Evolutionary conservation across 2,113 vertebrate species (phyloP).

Genomic region (Ovibos moschatus): DNA sequence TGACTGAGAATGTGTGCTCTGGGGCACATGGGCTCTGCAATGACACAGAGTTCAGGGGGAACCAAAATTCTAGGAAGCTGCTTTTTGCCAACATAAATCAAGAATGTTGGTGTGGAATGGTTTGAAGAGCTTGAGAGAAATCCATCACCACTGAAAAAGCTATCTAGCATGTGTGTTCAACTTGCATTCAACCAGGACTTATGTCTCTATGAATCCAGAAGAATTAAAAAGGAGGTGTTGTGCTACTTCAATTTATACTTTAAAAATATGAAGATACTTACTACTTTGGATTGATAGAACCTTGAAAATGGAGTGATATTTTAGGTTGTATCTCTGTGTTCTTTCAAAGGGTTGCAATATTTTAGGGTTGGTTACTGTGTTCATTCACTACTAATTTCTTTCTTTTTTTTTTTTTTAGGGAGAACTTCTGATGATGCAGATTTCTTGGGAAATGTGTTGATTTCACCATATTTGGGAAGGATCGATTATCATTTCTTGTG

Average conservation of each 20-base stretch:
- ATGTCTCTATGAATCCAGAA: background rate
- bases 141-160: background rate
- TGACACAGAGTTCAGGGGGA: background rate
- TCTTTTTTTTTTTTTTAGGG: too few species aligned
- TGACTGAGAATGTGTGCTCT: background rate
- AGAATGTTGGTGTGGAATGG: background rate
- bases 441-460: background rate
- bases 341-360: background rate
- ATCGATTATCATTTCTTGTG: background rate
- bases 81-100: background rate
- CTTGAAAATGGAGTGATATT: background rate
- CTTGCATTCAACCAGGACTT: background rate
- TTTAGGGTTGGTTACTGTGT: background rate
- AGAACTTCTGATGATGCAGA: background rate
- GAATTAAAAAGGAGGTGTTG: background rate
- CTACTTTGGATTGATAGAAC: background rate
- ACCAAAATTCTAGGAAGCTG: background rate
- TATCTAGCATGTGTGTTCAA: background rate
- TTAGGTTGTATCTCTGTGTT: background rate
- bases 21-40: background rate
- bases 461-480: background rate
- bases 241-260: background rate
- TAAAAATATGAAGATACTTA: background rate
- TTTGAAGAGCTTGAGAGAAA: constrained; percentile 23
- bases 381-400: background rate